Evolutionary conservation across 2,888 invertebrate species (phyloP).

Genomic region (Dasysyrphus albostriatus): DNA sequence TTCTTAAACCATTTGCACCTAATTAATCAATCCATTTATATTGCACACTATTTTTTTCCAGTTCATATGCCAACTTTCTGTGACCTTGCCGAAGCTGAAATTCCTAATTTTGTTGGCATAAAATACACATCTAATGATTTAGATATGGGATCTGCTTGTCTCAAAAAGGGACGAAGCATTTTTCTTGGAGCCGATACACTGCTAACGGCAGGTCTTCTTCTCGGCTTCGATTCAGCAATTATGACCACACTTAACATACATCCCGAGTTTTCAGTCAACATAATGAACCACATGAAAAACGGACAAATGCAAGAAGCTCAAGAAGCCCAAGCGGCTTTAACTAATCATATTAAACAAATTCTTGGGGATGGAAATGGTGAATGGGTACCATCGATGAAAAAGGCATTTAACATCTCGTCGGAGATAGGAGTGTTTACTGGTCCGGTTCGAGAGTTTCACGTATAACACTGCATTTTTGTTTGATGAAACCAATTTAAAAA

Average conservation of each 20-base stretch:
- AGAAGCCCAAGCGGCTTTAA: constrained; percentile 61
- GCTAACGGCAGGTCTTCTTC: constrained; percentile 87
- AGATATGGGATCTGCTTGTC: constrained; percentile 87
- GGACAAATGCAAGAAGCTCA: constrained; percentile 55
- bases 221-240: constrained; percentile 90
- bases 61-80: constrained; percentile 90
- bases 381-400: constrained; percentile 77
- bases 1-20: too few species aligned
- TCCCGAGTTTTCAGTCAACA: constrained; percentile 83
- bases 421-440: constrained; percentile 58
- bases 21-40: neutral
- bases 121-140: constrained; percentile 92
- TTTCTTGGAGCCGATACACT: constrained; percentile 88
- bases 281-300: constrained; percentile 48
- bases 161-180: constrained; percentile 85
- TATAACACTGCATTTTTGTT: constrained; percentile 1
- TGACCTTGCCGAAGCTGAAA: constrained; percentile 85
- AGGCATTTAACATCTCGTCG: constrained; percentile 63
- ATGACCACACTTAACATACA: constrained; percentile 89
- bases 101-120: constrained; percentile 92
- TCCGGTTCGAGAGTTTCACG: constrained; percentile 54
- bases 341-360: constrained; percentile 58
- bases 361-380: constrained; percentile 73
- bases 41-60: constrained; percentile 79
- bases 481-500: neutral